Evolutionary conservation across 2,113 vertebrate genomes (phyloP).

Genomic region (Chaetops frenatus): DNA sequence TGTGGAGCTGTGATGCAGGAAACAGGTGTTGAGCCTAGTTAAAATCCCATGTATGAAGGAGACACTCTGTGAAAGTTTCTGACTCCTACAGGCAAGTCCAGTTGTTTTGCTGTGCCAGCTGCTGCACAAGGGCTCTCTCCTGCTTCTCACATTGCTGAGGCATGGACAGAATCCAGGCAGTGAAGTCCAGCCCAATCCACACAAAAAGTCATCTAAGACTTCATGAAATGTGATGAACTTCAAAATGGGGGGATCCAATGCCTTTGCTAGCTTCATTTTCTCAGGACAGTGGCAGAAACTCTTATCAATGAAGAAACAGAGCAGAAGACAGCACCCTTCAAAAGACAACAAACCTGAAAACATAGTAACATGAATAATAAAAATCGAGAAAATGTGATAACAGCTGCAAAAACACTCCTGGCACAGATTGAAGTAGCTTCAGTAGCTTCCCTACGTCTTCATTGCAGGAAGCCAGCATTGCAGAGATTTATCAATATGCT

Average conservation of each 20-base stretch:
- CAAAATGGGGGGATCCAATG: background rate
- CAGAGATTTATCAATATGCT: background rate
- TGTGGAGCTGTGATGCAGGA: background rate
- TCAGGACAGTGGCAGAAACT: background rate
- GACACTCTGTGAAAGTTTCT: background rate
- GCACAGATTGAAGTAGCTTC: background rate
- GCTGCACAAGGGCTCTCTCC: constrained; percentile 42
- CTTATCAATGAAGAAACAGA: background rate
- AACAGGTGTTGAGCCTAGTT: constrained; percentile 12
- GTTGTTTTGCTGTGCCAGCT: constrained; percentile 54
- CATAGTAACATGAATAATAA: background rate
- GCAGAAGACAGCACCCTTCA: background rate
- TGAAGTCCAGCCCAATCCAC: constrained; percentile 63
- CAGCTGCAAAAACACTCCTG: background rate
- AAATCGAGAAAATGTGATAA: background rate
- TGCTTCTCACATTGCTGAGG: constrained; percentile 48
- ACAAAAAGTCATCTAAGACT: background rate
- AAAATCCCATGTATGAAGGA: background rate
- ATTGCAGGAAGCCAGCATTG: background rate
- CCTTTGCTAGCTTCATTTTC: background rate
- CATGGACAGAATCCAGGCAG: constrained; percentile 9
- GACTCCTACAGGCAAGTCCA: constrained; percentile 54
- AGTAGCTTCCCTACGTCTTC: background rate
- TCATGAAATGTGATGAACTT: background rate
- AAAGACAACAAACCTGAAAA: background rate